Base-by-base conservation (phyloP, 2,113 vertebrate genomes). In the Dicerorhinus sumatrensis region DNA sequence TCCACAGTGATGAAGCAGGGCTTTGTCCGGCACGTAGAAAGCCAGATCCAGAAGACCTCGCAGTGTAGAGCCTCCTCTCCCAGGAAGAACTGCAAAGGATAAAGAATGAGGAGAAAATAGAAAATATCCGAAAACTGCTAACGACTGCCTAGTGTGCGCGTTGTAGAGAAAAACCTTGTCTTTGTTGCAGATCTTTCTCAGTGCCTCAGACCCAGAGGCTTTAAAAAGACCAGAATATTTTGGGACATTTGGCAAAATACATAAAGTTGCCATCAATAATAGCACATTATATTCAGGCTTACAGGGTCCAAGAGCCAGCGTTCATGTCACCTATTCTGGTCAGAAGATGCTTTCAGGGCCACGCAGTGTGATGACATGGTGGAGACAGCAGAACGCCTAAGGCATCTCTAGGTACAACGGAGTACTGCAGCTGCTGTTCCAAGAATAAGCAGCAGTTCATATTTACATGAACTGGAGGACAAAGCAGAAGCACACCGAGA, bases 401-500 rank as follows among this genome's bases (percentile, higher is more conserved):
- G 99, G 99, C 99, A 97, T 99, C 99, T 98, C 99, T 99, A 99
- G 99, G 99, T 98, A 99, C 99, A 98, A 99, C 99, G 98, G 99
- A 99, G 98, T 99, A 99, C 97, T 99, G 99, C 99, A 99, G 99
- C 98, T 99, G 99, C 98, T 99, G 99, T 97, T 99, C 99, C 95
- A 99, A 99, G 99, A 99, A 99, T 98, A 99, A 99, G 99, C 99
- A 99, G 98, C 99, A 5, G 99, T 98, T 99, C 99, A 99, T 99
- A 99, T 99, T 98, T 99, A 98, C 99, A 99, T 69, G 99, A 99
- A 89, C 98, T 99, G 96, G 99, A 99, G 67, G 99, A 99, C 92
- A 99, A 99, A 98, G 60, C 42, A 7, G 48, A 31, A 46, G 16
- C 27, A 98, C 99, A 99, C 98, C 99, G 99, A 98, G 99, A 99